Percentiles rank a stretch among this genome's conserved stretches.
These are phyloP conservation scores for Ancistrus triradiatus DNA, from an alignment of 2,113 vertebrate genomes.

Conservation along the genomic window DNA sequence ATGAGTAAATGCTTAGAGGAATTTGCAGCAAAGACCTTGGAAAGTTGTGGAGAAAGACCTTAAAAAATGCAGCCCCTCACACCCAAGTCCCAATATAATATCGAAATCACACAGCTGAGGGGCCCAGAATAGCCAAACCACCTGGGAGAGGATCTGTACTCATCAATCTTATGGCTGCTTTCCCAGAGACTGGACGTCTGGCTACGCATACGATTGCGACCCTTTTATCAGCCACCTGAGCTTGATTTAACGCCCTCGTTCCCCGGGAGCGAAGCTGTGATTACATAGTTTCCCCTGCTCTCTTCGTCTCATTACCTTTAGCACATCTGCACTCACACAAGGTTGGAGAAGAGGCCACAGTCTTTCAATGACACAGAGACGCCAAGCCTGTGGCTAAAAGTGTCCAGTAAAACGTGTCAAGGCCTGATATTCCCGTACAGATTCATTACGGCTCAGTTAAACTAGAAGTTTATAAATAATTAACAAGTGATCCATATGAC, in stretches of 20 bases:
- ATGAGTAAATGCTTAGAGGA: constrained; percentile 52
- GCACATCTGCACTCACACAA: constrained; percentile 8
- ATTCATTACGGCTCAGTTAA: neutral
- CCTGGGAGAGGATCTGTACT: constrained; percentile 47
- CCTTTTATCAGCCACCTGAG: constrained; percentile 65
- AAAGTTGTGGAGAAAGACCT: constrained; percentile 6
- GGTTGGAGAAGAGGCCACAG: constrained; percentile 1
- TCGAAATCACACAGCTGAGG: constrained; percentile 39
- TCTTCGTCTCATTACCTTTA: constrained; percentile 42
- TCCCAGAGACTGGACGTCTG: constrained; percentile 46
- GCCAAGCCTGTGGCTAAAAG: neutral
- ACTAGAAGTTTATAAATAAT: neutral
- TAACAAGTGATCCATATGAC: too few species aligned
- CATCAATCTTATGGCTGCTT: constrained; percentile 56
- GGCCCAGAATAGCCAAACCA: constrained; percentile 56
- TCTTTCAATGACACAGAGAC: neutral
- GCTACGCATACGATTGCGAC: constrained; percentile 54
- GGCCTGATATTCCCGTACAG: too few species aligned
- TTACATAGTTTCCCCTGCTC: constrained; percentile 48
- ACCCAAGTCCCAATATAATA: constrained; percentile 10
- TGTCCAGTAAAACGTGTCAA: neutral
- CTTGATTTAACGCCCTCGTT: constrained; percentile 61
- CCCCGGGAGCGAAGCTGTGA: constrained; percentile 50
- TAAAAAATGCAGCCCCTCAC: constrained; percentile 8
- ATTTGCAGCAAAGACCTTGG: constrained; percentile 30